These are phyloP conservation scores for Elachura formosa DNA, from an alignment of 2,113 vertebrate genomes.

Conservation along the genomic window DNA sequence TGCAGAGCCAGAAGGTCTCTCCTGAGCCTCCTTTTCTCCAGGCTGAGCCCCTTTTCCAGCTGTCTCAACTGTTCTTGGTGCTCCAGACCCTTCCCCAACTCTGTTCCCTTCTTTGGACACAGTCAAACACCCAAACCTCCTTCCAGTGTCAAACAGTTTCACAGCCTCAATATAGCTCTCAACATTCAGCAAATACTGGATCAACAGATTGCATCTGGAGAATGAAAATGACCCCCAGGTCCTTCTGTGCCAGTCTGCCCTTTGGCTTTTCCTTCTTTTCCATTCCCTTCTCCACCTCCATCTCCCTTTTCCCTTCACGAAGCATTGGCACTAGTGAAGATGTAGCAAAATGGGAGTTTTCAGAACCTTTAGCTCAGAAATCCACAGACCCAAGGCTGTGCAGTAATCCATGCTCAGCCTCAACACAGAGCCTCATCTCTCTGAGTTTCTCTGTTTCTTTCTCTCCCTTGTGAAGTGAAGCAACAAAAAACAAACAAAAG, in stretches of 20 bases:
- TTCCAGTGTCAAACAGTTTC: background rate
- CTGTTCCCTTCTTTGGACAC: fast-evolving
- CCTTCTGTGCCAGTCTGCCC: background rate
- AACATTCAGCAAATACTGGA: background rate
- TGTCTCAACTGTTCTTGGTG: background rate
- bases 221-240: background rate
- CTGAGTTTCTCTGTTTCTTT: background rate
- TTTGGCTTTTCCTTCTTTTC: background rate
- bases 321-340: background rate
- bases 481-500: background rate
- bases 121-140: background rate
- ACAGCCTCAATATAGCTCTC: background rate
- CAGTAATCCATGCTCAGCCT: background rate
- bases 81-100: background rate
- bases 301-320: background rate
- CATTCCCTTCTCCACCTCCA: background rate
- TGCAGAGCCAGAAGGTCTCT: background rate
- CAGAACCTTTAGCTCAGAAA: background rate
- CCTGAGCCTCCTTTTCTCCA: background rate
- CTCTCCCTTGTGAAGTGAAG: background rate
- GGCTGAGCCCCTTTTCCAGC: background rate
- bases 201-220: background rate
- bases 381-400: background rate
- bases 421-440: background rate
- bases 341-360: background rate